A percentile compares a stretch with the other conserved stretches of the same genome.
Conservation (phyloP, 2,797 vertebrate genomes). For the Poeciliopsis paucimaculata region DNA sequence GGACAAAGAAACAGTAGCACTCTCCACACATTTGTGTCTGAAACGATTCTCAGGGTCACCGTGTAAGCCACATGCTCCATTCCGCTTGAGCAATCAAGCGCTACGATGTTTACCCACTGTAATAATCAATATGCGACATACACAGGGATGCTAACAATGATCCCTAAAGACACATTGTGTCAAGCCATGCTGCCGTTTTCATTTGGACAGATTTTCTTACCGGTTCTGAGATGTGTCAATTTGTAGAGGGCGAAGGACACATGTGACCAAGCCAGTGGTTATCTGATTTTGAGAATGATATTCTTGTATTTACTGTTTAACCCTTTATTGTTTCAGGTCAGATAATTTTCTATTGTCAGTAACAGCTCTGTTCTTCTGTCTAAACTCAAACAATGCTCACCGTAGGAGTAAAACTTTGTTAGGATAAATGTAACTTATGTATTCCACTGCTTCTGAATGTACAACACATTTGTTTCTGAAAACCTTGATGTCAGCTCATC, state of each 20-base stretch:
- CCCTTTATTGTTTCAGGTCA: neutral
- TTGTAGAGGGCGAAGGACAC: neutral
- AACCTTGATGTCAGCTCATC: neutral
- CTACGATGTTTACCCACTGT: conserved; percentile 25
- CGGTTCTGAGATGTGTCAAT: neutral
- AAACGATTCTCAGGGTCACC: conserved; percentile 13
- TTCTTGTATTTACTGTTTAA: neutral
- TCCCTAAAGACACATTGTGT: conserved; percentile 1
- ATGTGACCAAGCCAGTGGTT: neutral
- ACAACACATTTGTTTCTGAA: neutral
- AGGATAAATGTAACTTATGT: neutral
- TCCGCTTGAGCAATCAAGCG: conserved; percentile 21
- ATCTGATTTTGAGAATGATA: neutral
- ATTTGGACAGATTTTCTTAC: neutral
- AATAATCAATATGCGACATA: conserved; percentile 15
- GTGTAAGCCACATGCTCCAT: neutral
- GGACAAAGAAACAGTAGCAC: conserved; percentile 1
- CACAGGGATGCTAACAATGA: neutral
- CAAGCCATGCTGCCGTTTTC: neutral
- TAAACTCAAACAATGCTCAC: neutral
- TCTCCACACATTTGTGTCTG: conserved; percentile 9
- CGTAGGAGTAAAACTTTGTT: neutral
- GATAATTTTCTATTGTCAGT: neutral
- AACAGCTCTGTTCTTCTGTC: neutral
- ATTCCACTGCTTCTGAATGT: neutral